Conservation (phyloP, 2,113 vertebrate species). For the Gyps fulvus region DNA sequence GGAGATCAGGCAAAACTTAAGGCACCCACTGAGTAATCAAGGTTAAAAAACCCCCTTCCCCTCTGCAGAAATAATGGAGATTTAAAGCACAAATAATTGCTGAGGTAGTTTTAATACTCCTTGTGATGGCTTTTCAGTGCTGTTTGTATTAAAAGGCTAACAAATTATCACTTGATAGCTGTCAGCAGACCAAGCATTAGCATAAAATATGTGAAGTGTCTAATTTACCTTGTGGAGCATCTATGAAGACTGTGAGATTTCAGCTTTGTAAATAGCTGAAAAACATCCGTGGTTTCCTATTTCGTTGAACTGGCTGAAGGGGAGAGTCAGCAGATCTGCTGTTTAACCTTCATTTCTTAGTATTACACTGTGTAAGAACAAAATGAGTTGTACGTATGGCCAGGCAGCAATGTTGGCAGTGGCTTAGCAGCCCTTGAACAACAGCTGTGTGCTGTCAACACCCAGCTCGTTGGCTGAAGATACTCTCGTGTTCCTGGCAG, state of each 20-base stretch:
- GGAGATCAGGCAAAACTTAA: neutral
- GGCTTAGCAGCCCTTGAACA: neutral
- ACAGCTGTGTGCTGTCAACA: neutral
- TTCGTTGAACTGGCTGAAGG: neutral
- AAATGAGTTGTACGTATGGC: neutral
- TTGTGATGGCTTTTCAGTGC: neutral
- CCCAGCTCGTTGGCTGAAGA: neutral
- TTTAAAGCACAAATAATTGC: neutral
- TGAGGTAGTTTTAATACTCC: neutral
- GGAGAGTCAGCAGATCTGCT: neutral
- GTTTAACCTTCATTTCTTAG: neutral
- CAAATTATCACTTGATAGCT: neutral
- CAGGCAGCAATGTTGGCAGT: neutral
- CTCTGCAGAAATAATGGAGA: neutral
- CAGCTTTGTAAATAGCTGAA: neutral
- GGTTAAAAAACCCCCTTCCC: neutral
- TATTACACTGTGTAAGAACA: neutral
- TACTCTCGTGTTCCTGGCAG: accelerated
- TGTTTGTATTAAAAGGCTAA: neutral
- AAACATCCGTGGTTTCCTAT: accelerated
- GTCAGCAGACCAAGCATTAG: neutral
- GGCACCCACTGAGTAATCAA: neutral
- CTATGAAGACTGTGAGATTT: neutral
- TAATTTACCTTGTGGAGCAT: neutral
- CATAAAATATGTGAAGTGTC: neutral